These are phyloP conservation scores for Tethea ocularis DNA, from an alignment of 2,888 invertebrate species.

Conservation along the genomic window DNA sequence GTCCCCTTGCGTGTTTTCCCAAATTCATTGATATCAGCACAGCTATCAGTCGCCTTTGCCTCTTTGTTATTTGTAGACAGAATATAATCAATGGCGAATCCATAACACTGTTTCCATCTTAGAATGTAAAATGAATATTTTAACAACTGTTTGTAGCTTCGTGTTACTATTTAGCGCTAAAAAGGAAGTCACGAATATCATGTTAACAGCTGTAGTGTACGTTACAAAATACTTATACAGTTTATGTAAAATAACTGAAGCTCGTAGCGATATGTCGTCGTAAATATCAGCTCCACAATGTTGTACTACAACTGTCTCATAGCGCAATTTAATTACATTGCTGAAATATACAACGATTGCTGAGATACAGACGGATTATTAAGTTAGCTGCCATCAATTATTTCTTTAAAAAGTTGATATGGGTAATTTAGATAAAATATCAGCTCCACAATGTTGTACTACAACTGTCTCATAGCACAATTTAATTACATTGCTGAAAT, in stretches of 20 bases:
- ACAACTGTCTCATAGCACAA: background rate
- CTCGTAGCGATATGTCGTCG: background rate
- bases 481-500: background rate
- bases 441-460: background rate
- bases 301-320: background rate
- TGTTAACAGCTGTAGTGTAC: background rate
- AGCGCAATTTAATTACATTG: too few relatives aligned
- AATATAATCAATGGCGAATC: background rate
- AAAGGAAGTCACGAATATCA: slow-evolving; percentile 3
- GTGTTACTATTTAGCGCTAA: background rate
- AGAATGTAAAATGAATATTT: background rate
- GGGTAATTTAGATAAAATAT: too few relatives aligned
- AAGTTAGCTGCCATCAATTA: too few relatives aligned
- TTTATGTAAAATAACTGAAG: background rate
- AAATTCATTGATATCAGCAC: too few relatives aligned
- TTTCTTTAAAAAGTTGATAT: too few relatives aligned
- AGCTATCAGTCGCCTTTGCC: too few relatives aligned
- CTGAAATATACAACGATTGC: too few relatives aligned
- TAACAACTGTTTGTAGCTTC: background rate
- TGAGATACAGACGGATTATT: too few relatives aligned
- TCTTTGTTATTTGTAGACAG: background rate
- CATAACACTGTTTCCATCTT: background rate
- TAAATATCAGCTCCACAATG: background rate
- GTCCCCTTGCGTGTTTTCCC: too few relatives aligned
- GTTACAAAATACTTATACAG: slow-evolving; percentile 2